These are phyloP conservation scores for Anomalospiza imberbis DNA, from an alignment of 2,797 vertebrate species.

Conservation along the genomic window DNA sequence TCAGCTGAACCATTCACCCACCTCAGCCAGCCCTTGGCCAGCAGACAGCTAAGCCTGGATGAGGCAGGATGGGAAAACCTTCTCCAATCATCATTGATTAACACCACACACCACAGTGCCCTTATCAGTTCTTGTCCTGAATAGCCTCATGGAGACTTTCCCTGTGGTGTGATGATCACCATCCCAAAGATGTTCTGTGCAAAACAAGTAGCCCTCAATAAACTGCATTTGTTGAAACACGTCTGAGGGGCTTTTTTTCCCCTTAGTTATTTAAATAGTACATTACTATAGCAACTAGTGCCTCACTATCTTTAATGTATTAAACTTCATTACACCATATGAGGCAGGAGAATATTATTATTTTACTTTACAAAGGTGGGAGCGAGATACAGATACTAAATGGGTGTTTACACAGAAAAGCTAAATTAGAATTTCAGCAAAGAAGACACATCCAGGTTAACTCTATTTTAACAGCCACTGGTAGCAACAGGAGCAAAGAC, in stretches of 20 bases:
- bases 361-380: slow-evolving; percentile 36
- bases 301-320: slow-evolving; percentile 27
- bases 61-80: background rate
- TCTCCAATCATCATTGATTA: accelerated
- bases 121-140: background rate
- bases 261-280: slow-evolving; percentile 45
- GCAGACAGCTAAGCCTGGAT: background rate
- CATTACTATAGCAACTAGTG: slow-evolving; percentile 63
- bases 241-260: background rate
- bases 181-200: background rate
- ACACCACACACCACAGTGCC: accelerated
- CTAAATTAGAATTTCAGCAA: background rate
- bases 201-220: background rate
- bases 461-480: background rate
- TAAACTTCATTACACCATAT: slow-evolving; percentile 30
- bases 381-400: background rate
- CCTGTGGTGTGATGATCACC: accelerated
- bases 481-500: background rate
- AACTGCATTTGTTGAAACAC: background rate
- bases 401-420: background rate
- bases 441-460: accelerated
- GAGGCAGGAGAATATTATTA: slow-evolving; percentile 37
- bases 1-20: background rate
- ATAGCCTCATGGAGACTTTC: background rate
- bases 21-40: accelerated